phyloP scores from a whole-genome alignment of 2,797 vertebrate species.

The Hafferia zeledoni region DNA sequence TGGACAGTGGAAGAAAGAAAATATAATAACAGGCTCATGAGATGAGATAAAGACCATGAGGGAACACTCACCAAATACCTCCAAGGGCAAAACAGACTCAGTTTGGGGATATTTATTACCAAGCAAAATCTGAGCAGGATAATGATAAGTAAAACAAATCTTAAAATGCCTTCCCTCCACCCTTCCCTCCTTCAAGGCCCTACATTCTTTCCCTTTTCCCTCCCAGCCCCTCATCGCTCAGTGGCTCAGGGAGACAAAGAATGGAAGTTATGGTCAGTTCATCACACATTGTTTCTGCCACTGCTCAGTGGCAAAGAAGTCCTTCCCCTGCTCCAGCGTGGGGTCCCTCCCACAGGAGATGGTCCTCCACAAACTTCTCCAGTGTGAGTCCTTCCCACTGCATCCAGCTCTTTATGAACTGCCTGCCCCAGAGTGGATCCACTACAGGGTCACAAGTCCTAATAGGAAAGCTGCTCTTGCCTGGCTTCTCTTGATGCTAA shows the following conservation, averaged over 20 bases:
- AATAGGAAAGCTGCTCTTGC: neutral
- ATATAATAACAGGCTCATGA: neutral
- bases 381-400: neutral
- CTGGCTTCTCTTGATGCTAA: neutral
- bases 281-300: neutral
- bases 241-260: neutral
- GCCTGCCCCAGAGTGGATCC: neutral
- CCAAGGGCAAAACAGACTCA: neutral
- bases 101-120: neutral
- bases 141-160: neutral
- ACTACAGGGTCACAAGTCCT: neutral
- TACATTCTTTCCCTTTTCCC: neutral
- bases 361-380: neutral
- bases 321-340: neutral
- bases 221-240: neutral
- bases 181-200: neutral
- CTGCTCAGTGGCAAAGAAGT: neutral
- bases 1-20: neutral
- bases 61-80: neutral
- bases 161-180: neutral
- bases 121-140: neutral
- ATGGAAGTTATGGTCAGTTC: neutral
- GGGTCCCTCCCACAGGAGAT: rapidly evolving
- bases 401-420: rapidly evolving
- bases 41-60: neutral